Base-by-base conservation (phyloP, 1,140 invertebrate species). In the Euura lappo region DNA sequence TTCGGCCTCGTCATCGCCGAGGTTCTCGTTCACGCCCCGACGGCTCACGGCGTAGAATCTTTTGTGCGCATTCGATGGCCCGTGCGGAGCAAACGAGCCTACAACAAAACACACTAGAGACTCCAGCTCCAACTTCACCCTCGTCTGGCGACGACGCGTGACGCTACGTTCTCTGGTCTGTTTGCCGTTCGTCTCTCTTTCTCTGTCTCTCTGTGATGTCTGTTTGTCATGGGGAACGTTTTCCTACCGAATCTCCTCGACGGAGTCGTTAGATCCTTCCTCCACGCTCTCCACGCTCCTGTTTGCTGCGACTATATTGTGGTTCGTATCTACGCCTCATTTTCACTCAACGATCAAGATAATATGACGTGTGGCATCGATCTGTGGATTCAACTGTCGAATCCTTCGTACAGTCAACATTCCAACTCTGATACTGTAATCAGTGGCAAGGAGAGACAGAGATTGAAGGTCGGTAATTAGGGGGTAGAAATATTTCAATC, bases 11-110 rank as follows among this genome's bases (percentile, higher is more conserved):
- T 28, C 13, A 8, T 60, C 51, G 10, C 13, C 13, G 51, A 11
- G 8, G 13, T n/a, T 6, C 51, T 11, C 51, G 10, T 11, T 60
- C 51, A 11, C 51, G 10, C 6, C 51, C 51, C 28, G 13, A 60
- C 51, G 51, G 10, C 51, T 28, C 2, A 11, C 51, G 6, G 44
- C 74, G 60, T 64, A 44, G 47, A 66, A 64, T 73, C 78, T 81
- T 81, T 82, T 81, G 74, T 81, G 71, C 76, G 76, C 76, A 78
- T 76, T 83, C 82, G 79, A 84, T 81, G 81, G 79, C 69, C 75
- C 74, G 76, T 79, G 80, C 74, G 77, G 78, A 77, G 75, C 79
- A 84, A 84, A 84, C 81, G 79, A 79, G 78, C 78, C 78, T 80
- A 75, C 73, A 74, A 70, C 69, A 78, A 71, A 80, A 78, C 78